Evolutionary conservation across 1,140 invertebrate species (phyloP).

Genomic region (Scaptodrosophila lebanonensis): DNA sequence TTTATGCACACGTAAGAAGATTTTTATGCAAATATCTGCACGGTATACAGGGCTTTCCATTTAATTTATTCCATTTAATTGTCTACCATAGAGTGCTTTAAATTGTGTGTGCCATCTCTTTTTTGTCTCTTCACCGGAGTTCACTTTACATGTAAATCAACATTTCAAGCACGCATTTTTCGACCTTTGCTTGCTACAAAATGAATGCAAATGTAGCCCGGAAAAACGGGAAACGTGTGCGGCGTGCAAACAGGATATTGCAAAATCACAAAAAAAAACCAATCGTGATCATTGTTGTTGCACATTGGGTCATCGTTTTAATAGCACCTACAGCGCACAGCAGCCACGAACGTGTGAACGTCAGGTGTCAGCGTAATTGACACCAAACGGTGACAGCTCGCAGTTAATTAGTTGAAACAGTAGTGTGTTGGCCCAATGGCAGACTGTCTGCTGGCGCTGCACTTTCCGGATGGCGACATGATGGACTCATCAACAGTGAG

Average conservation of each 20-base stretch:
- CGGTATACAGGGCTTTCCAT: too few relatives aligned
- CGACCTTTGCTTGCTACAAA: too few relatives aligned
- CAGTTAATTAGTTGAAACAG: conserved; percentile 53
- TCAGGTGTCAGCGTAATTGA: conserved; percentile 51
- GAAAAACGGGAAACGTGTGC: conserved; percentile 15
- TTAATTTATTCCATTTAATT: conserved; percentile 6
- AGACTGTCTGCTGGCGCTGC: conserved; percentile 7
- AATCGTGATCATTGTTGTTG: too few relatives aligned
- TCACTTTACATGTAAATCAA: too few relatives aligned
- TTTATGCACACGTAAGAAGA: too few relatives aligned
- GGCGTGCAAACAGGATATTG: conserved; percentile 8
- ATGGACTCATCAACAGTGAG: conserved; percentile 22
- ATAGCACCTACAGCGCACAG: too few relatives aligned
- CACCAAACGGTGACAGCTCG: conserved; percentile 50
- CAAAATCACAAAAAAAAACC: conserved; percentile 7
- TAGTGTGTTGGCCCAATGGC: not conserved
- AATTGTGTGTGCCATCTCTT: conserved; percentile 4
- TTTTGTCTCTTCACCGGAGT: too few relatives aligned
- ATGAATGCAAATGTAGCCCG: not conserved
- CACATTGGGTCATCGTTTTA: too few relatives aligned
- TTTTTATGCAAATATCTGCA: too few relatives aligned
- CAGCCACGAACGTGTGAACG: conserved; percentile 5
- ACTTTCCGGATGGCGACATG: conserved; percentile 24
- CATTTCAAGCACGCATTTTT: too few relatives aligned
- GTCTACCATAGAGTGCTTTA: conserved; percentile 11